Conservation (phyloP, 2,797 vertebrate species). For the Enteromius thamalakanensis region DNA sequence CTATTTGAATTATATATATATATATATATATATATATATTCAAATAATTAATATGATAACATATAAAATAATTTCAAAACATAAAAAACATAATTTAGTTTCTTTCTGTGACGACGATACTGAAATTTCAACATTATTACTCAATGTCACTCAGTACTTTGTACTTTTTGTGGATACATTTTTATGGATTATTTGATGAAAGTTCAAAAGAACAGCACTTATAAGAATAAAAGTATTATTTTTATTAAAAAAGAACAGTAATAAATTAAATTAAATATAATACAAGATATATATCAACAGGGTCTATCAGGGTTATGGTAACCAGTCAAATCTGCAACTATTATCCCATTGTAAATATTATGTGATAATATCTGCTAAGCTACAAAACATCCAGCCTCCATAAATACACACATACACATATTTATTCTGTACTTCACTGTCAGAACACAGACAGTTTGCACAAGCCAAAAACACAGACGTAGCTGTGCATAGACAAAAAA, state of each 20-base stretch:
- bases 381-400: background rate
- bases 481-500: constrained; percentile 2
- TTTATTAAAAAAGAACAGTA: background rate
- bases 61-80: background rate
- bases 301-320: background rate
- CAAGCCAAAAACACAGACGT: background rate
- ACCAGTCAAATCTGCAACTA: background rate
- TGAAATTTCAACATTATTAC: too few relatives aligned
- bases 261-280: background rate
- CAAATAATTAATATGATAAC: too few relatives aligned
- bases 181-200: background rate
- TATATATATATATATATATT: too few relatives aligned
- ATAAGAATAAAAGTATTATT: background rate
- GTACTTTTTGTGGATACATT: background rate
- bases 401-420: constrained; percentile 6
- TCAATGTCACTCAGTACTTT: too few relatives aligned
- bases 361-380: background rate
- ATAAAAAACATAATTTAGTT: background rate
- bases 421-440: background rate
- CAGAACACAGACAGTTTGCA: background rate
- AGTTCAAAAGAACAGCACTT: background rate
- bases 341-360: background rate
- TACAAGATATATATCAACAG: background rate
- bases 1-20: too few relatives aligned
- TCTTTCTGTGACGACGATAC: too few relatives aligned